These are phyloP conservation scores for Pterois miles DNA, from an alignment of 2,797 vertebrate genomes.

Conservation along the genomic window DNA sequence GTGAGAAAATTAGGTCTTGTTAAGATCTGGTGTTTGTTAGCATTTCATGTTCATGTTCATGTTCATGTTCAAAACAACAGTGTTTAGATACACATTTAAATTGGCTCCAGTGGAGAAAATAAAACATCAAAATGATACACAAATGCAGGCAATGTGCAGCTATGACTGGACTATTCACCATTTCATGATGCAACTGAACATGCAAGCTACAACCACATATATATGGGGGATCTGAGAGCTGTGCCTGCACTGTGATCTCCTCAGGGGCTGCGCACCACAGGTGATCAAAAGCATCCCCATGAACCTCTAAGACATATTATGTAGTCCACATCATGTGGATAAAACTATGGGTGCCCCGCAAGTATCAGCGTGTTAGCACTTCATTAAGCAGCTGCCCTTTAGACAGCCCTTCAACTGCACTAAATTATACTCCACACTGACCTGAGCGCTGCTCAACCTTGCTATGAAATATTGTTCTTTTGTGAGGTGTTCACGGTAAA, in stretches of 20 bases:
- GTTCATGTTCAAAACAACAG: too few relatives aligned
- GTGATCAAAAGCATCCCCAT: constrained; percentile 56
- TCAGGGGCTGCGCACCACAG: constrained; percentile 16
- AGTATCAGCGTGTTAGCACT: constrained; percentile 23
- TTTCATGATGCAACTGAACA: neutral
- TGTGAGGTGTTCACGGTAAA: neutral
- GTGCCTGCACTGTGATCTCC: constrained; percentile 52
- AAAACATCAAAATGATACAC: neutral
- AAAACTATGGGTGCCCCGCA: constrained; percentile 6
- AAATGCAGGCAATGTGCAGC: neutral
- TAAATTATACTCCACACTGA: constrained; percentile 21
- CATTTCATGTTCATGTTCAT: too few relatives aligned
- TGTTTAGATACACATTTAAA: neutral
- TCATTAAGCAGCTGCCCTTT: constrained; percentile 33
- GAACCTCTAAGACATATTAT: constrained; percentile 39
- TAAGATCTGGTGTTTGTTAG: neutral
- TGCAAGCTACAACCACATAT: neutral
- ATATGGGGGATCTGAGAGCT: constrained; percentile 35
- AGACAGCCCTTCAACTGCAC: constrained; percentile 12
- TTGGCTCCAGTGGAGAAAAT: neutral
- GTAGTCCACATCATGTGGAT: constrained; percentile 34
- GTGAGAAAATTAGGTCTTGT: neutral
- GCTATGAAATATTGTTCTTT: neutral
- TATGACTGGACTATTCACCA: neutral
- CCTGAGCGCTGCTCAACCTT: constrained; percentile 6